These are phyloP conservation scores for Fabriciana adippe DNA, from an alignment of 2,888 invertebrate genomes.

Conservation along the genomic window DNA sequence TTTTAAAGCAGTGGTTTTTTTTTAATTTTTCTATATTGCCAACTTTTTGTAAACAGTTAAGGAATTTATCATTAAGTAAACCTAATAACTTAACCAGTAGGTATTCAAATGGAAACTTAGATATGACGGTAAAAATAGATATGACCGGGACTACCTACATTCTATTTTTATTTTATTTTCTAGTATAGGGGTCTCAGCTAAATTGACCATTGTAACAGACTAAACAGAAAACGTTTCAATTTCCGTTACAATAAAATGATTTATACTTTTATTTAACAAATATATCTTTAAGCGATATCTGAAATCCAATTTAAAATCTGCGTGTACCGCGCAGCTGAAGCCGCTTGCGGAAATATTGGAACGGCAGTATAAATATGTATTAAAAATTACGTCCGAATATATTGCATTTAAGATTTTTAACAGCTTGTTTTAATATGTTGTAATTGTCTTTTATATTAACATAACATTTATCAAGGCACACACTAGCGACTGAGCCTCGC, in stretches of 20 bases:
- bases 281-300: constrained; percentile 46
- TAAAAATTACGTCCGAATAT: constrained; percentile 65
- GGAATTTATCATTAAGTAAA: too few species aligned
- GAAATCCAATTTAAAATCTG: constrained; percentile 65
- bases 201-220: neutral
- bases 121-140: too few species aligned
- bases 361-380: constrained; percentile 73
- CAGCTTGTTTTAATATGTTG: constrained; percentile 21
- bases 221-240: constrained; percentile 17
- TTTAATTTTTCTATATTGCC: too few species aligned
- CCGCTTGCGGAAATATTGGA: constrained; percentile 53
- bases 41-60: too few species aligned
- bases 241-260: constrained; percentile 6
- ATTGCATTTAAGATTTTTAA: constrained; percentile 41
- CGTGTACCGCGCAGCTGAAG: constrained; percentile 50
- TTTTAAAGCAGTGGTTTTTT: too few species aligned
- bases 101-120: too few species aligned
- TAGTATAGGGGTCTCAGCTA: too few species aligned
- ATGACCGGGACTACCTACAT: too few species aligned
- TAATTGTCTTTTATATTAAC: constrained; percentile 10
- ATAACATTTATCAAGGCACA: too few species aligned
- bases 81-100: too few species aligned
- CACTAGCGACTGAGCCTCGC: too few species aligned
- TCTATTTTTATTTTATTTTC: too few species aligned
- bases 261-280: constrained; percentile 32